Evolutionary conservation across 2,888 invertebrate genomes (phyloP).

Genomic region (Drosophila mimica): DNA sequence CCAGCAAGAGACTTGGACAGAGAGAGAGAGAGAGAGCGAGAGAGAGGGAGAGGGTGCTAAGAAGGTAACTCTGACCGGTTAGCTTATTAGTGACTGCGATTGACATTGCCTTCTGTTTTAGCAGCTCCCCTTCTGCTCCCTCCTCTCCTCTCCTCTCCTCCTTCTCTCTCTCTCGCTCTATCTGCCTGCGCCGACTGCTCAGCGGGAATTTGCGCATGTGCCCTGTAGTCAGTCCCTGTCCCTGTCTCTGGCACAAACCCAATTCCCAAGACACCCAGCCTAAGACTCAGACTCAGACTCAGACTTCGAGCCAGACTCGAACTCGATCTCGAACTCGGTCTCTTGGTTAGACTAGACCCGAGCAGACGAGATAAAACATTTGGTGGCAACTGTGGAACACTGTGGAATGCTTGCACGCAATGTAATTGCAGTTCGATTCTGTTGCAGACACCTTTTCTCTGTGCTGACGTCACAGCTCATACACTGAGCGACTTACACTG

Average conservation of each 20-base stretch:
- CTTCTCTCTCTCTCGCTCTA: not conserved
- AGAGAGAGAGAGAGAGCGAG: not conserved
- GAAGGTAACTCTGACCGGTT: constrained; percentile 61
- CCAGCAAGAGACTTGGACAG: no score
- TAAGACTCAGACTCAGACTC: constrained; percentile 6
- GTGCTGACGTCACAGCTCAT: constrained; percentile 44
- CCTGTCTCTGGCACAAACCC: constrained; percentile 13
- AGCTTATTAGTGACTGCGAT: constrained; percentile 69
- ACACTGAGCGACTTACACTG: constrained; percentile 26
- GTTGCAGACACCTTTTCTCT: constrained; percentile 37
- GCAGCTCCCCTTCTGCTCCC: not conserved
- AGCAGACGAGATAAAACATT: constrained; percentile 50
- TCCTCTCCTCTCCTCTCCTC: not conserved
- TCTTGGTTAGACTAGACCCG: constrained; percentile 25
- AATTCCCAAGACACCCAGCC: constrained; percentile 17
- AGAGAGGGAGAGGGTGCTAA: not conserved
- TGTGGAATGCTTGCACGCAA: constrained; percentile 66
- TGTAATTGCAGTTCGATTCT: constrained; percentile 57
- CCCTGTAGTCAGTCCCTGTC: constrained; percentile 5
- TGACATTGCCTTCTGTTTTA: constrained; percentile 66
- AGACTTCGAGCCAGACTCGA: constrained; percentile 10
- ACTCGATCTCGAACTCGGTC: not conserved
- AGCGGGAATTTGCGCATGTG: constrained; percentile 47
- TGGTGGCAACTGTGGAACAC: constrained; percentile 22
- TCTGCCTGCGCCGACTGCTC: constrained; percentile 21